A percentile compares a stretch with the other conserved stretches of the same genome.
Conservation (phyloP, 1,140 invertebrate genomes). For the Cydia amplana region DNA sequence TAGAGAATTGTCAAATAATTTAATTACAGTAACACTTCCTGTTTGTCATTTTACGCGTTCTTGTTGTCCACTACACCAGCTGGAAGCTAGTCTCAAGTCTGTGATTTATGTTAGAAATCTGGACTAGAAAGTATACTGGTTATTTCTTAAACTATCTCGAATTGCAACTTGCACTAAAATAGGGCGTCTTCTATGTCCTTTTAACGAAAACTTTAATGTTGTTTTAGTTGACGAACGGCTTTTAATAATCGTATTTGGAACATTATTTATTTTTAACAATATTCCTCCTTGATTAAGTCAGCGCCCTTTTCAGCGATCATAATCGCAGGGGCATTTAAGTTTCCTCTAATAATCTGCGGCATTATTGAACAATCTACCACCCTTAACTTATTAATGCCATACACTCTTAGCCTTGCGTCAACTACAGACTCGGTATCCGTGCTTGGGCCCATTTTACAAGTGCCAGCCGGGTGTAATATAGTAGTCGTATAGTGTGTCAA, state of each 20-base stretch:
- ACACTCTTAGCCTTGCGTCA: constrained; percentile 84
- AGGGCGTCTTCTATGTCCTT: too few relatives aligned
- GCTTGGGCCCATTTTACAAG: constrained; percentile 90
- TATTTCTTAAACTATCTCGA: too few relatives aligned
- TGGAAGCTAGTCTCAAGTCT: too few relatives aligned
- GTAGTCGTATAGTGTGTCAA: constrained; percentile 84
- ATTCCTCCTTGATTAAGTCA: constrained; percentile 82
- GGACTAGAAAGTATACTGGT: too few relatives aligned
- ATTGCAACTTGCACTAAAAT: too few relatives aligned
- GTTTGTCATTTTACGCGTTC: too few relatives aligned
- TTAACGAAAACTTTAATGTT: too few relatives aligned
- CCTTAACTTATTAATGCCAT: constrained; percentile 85
- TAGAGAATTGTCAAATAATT: too few relatives aligned
- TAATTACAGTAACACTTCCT: too few relatives aligned
- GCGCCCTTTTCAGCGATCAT: constrained; percentile 84
- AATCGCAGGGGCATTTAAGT: constrained; percentile 81
- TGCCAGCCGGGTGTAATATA: constrained; percentile 89
- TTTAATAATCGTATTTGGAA: background rate
- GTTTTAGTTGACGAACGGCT: too few relatives aligned
- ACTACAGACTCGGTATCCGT: constrained; percentile 86
- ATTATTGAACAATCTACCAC: constrained; percentile 89
- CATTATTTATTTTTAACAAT: constrained; percentile 44
- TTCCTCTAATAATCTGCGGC: constrained; percentile 82
- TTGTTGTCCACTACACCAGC: too few relatives aligned
- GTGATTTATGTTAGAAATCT: too few relatives aligned